Conservation (phyloP, 2,888 invertebrate species). For the Leptodirus hochenwartii region DNA sequence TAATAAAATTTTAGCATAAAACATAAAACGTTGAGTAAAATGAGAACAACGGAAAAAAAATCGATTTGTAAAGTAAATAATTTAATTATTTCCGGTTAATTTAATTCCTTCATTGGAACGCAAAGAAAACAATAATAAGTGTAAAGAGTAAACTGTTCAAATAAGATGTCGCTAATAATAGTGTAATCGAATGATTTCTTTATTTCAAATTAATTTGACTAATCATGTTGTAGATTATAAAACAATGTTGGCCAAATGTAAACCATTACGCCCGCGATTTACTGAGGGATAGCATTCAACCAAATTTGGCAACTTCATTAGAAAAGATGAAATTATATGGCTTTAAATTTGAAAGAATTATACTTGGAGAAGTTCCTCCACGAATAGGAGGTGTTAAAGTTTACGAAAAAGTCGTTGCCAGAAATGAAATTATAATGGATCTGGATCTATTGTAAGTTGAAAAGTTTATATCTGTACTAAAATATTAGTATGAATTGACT, state of each 20-base stretch:
- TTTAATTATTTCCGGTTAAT: no score
- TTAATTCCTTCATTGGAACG: no score
- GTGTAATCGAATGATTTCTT: no score
- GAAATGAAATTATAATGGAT: constrained; percentile 95
- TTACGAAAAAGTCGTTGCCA: constrained; percentile 81
- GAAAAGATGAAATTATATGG: constrained; percentile 74
- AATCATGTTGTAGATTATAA: constrained; percentile 43
- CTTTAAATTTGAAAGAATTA: constrained; percentile 87
- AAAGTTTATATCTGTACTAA: neutral
- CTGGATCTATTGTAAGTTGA: constrained; percentile 74
- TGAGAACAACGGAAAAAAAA: no score
- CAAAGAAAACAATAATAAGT: no score
- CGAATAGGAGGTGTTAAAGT: constrained; percentile 92
- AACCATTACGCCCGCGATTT: constrained; percentile 75
- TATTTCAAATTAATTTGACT: no score
- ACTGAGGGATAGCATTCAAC: constrained; percentile 74
- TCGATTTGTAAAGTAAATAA: no score
- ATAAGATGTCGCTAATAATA: no score
- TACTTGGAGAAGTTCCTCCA: constrained; percentile 87
- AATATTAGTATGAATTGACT: no score
- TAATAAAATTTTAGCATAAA: no score
- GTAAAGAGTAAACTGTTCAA: no score
- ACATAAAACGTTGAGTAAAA: no score
- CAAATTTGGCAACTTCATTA: constrained; percentile 61
- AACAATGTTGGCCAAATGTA: constrained; percentile 93